Conservation (phyloP, 2,888 invertebrate species). For the Drosophila kanekoi region DNA sequence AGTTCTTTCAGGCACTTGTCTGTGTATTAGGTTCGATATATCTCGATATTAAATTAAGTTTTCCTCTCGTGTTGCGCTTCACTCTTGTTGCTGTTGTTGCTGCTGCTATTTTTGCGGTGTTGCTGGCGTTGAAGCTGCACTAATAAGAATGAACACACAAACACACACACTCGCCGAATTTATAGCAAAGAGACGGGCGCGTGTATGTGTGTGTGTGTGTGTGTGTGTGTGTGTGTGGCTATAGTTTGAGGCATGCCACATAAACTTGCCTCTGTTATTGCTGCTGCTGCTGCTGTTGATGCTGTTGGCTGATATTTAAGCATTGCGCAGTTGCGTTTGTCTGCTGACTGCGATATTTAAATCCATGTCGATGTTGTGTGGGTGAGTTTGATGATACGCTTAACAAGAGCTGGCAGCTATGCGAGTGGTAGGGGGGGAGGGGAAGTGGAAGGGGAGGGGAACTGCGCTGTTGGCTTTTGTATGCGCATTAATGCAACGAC, state of each 20-base stretch:
- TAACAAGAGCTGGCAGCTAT: background rate
- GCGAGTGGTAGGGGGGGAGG: background rate
- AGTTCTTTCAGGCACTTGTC: background rate
- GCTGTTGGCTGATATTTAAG: constrained; percentile 60
- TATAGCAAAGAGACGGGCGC: constrained; percentile 48
- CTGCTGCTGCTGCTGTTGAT: constrained; percentile 14
- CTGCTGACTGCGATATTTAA: constrained; percentile 56
- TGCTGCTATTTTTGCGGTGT: constrained; percentile 26
- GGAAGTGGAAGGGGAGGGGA: too few species aligned
- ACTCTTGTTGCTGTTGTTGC: constrained; percentile 27
- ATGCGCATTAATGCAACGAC: constrained; percentile 77
- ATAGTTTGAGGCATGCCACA: constrained; percentile 71
- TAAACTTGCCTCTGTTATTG: constrained; percentile 61
- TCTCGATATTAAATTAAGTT: constrained; percentile 38
- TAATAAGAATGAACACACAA: constrained; percentile 55
- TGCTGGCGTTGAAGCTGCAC: constrained; percentile 66
- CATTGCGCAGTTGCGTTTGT: constrained; percentile 51
- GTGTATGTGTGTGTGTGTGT: too few species aligned
- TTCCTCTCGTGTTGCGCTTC: constrained; percentile 15
- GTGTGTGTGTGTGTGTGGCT: constrained; percentile 17
- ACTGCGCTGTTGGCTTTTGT: constrained; percentile 69
- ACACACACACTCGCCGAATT: constrained; percentile 27
- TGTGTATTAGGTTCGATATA: constrained; percentile 15
- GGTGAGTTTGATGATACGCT: constrained; percentile 32
- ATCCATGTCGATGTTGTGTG: constrained; percentile 51